phyloP scores from a whole-genome alignment of 1,140 invertebrate species.

The Spodoptera litura region DNA sequence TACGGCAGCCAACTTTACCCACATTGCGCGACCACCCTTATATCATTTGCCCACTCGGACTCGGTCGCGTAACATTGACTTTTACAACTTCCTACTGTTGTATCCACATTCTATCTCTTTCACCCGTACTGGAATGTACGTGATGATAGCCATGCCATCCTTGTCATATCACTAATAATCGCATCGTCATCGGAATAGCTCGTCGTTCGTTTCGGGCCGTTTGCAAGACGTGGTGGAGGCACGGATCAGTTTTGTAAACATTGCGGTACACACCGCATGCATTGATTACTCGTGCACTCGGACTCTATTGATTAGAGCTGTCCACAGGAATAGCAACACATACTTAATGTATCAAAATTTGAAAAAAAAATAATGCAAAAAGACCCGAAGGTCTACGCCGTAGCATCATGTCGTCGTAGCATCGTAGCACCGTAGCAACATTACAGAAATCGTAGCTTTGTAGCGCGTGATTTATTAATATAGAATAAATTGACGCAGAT shows the following conservation, averaged over 20 bases:
- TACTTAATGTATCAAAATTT: background rate
- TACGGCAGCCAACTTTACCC: constrained; percentile 2
- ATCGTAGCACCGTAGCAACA: background rate
- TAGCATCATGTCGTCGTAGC: background rate
- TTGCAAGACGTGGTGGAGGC: constrained; percentile 14
- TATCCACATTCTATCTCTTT: constrained; percentile 26
- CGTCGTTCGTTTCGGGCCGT: constrained; percentile 26
- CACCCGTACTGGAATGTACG: background rate
- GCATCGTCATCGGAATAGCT: constrained; percentile 35
- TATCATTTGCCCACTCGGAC: constrained; percentile 11
- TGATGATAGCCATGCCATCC: constrained; percentile 7
- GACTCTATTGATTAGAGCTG: background rate
- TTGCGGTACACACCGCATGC: too few relatives aligned
- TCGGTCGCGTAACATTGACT: constrained; percentile 41
- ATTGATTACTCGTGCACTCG: background rate
- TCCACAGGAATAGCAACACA: background rate
- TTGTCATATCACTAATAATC: constrained; percentile 27
- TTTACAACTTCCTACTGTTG: constrained; percentile 41
- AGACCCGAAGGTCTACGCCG: background rate
- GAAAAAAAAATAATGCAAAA: background rate
- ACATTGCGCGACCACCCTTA: constrained; percentile 17
- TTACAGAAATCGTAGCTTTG: background rate
- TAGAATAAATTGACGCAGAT: constrained; percentile 72
- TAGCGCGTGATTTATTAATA: constrained; percentile 62
- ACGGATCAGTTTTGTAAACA: constrained; percentile 6